A percentile compares a stretch with the other conserved stretches of the same genome.
Evolutionary conservation across 1,140 invertebrate genomes (phyloP).

Genomic region (Hypsibius dujardini): DNA sequence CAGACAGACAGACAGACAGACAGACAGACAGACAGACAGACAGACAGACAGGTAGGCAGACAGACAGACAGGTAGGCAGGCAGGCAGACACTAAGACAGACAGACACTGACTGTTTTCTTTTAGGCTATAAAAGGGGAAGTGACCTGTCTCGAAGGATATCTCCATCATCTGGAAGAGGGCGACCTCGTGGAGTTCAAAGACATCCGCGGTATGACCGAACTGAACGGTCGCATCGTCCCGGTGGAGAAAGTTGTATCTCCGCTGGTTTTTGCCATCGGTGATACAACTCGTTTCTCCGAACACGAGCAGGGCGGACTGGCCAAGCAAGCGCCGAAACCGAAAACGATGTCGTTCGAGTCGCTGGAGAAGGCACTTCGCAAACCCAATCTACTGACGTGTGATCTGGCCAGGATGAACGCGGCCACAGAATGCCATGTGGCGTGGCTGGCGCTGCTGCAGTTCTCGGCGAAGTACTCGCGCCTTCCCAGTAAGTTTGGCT

Average conservation of each 20-base stretch:
- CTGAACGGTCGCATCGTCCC: conserved; percentile 27
- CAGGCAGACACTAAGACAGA: too few species aligned
- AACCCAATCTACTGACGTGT: not conserved
- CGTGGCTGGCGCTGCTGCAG: not conserved
- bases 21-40: too few species aligned
- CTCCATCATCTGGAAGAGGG: conserved; percentile 32
- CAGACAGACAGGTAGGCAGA: too few species aligned
- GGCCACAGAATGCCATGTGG: not conserved
- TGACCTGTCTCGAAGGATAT: conserved; percentile 29
- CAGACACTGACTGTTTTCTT: conserved; percentile 19
- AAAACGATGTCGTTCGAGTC: not conserved
- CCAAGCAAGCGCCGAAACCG: conserved; percentile 3
- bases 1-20: too few species aligned
- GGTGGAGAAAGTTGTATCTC: conserved; percentile 2
- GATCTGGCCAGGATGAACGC: not conserved
- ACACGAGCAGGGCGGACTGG: not conserved
- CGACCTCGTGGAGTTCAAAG: conserved; percentile 32
- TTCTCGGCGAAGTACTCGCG: not conserved
- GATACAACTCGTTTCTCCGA: not conserved
- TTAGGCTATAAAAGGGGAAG: conserved; percentile 29
- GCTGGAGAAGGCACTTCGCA: not conserved
- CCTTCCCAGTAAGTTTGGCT: not conserved
- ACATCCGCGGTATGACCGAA: conserved; percentile 31
- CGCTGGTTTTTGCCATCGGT: not conserved
- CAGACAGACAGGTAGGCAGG: too few species aligned